Base-by-base conservation (phyloP, 2,888 invertebrate species). In the Pogonocherus hispidulus region DNA sequence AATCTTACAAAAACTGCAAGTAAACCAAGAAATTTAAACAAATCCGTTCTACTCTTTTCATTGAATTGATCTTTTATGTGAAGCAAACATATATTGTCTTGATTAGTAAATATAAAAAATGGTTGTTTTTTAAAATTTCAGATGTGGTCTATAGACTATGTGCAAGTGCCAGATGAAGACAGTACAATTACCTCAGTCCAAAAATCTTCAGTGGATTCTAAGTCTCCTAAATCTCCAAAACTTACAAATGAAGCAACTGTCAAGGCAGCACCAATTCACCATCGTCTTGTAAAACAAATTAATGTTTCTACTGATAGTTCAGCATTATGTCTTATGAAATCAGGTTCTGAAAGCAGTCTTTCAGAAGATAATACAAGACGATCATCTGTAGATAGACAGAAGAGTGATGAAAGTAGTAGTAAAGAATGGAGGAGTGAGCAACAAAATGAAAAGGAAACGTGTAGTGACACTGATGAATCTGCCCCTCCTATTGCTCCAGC, bases 101-200 rank as follows among this genome's bases (percentile, higher is more conserved):
- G 22, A 18, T 54, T 41, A 35, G 54, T 16, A 63, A 20, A 9
- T n/a, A 56, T 27, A 27, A 27, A 27, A 27, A 27, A 27, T 27
- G 8, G 3, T 59, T 11, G 18, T 32, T 27, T 63, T 55, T 49
- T 59, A 62, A 14, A 18, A 41, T 78, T 79, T 6, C 82, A 96
- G 95, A 97, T 98, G 97, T 98, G 98, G 97, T 96, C 97, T 8
- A 90, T 98, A 81, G 97, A 97, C 84, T 97, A 97, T 84, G 92
- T 96, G 52, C 95, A 96, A 88, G 93, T 94, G 54, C 93, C 94
- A 37, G 89, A 89, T 71, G 90, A 91, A 67, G 88, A 90, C 67
- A 75, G 80, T 47, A 54, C 66, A 44, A 57, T 23, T 56, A 55
- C 51, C 23, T 47, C 63, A 9, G 66, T 22, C 4, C 41, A 18